Evolutionary conservation across 2,797 vertebrate genomes (phyloP), one percentile per base, ranked within the genome.

Genomic region (Spatula versicolor): DNA sequence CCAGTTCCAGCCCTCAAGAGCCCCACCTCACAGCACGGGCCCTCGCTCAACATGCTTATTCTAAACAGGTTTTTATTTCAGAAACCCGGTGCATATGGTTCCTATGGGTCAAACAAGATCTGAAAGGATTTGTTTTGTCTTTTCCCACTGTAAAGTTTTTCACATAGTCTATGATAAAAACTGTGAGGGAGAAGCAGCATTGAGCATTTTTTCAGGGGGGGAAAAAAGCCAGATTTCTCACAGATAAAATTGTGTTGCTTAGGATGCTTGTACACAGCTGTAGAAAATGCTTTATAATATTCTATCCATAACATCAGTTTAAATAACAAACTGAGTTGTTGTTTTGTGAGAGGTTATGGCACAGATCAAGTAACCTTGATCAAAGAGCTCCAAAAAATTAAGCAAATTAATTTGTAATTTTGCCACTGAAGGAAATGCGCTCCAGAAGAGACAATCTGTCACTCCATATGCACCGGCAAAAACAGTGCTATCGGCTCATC

Each of bases 381-480:
- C 77, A 92, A 94, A 95, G 39, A 90, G 52, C 87, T 86, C 63
- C 43, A 74, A 92, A 90, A 86, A 91, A 41, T 1, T 56, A 90
- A 82, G 73, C 66, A 92, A 86, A 94, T 93, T 81, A 91, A 84
- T 92, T 83, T 88, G 83, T 86, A 63, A 88, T 88, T 92, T 96
- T 91, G 77, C 85, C 90, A 92, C 74, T 64, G 91, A 95, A 90
- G 78, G 86, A 90, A 91, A 71, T 39, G 41, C 45, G 35, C 50
- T 91, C 55, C 91, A 80, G 74, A 91, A 96, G 60, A 94, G 94
- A 66, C 96, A 92, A 96, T 90, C 96, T 96, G 92, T 94, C 45
- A 0, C 64, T 94, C 88, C 95, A 95, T 88, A 91, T 95, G 93
- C 76, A 92, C 64, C 64, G 64, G 68, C 74, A 81, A 91, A 94